These are phyloP conservation scores for Hypolimnas misippus DNA, from an alignment of 2,888 invertebrate species.

Conservation along the genomic window DNA sequence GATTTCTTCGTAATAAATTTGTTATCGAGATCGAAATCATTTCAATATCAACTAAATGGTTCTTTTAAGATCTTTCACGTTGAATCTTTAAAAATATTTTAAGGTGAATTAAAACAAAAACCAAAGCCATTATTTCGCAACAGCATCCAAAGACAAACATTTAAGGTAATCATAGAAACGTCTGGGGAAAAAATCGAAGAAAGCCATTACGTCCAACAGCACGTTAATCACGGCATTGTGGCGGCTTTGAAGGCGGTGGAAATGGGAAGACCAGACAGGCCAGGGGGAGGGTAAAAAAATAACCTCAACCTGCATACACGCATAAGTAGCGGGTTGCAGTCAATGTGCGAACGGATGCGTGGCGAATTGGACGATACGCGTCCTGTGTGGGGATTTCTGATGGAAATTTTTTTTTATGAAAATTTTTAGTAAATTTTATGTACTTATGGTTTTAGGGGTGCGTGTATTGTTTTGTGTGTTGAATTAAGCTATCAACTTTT, in stretches of 20 bases:
- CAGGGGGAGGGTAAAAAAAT: slow-evolving; percentile 76
- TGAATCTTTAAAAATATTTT: neutral
- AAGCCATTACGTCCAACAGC: slow-evolving; percentile 47
- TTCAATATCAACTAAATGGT: too few species aligned
- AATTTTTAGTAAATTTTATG: neutral
- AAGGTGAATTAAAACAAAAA: neutral
- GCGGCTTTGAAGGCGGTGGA: slow-evolving; percentile 69
- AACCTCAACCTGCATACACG: slow-evolving; percentile 73
- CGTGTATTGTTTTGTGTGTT: too few species aligned
- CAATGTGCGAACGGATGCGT: slow-evolving; percentile 38
- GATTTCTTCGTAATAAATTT: too few species aligned
- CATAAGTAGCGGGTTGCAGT: slow-evolving; percentile 64
- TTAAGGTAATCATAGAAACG: slow-evolving; percentile 40
- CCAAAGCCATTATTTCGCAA: too few species aligned
- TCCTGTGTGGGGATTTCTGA: neutral
- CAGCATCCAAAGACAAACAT: slow-evolving; percentile 20
- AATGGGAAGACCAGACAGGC: slow-evolving; percentile 76
- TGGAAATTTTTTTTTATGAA: slow-evolving; percentile 2
- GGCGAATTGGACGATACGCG: slow-evolving; percentile 17
- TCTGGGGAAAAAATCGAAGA: slow-evolving; percentile 38
- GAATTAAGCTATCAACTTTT: too few species aligned
- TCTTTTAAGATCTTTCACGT: neutral
- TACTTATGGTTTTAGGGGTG: neutral
- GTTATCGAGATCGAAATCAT: too few species aligned
- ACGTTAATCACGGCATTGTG: slow-evolving; percentile 74